A percentile compares a stretch with the other conserved stretches of the same genome.
These are phyloP conservation scores for Sanderia malayensis DNA, from an alignment of 30 jellyfish, hydroid and myxozoan genomes.

Conservation along the genomic window DNA sequence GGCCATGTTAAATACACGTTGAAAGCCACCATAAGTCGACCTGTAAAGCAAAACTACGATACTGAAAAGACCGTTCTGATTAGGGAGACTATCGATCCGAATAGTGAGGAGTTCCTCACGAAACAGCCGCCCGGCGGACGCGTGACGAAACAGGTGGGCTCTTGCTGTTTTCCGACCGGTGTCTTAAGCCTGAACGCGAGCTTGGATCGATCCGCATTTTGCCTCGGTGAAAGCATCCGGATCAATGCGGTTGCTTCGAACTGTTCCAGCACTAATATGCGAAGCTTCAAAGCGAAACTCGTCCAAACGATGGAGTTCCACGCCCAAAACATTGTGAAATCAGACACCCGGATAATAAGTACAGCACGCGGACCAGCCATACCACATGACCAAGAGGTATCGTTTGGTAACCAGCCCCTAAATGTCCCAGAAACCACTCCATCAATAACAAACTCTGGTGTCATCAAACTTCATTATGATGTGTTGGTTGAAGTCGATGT, in stretches of 20 bases:
- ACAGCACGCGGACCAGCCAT: slow-evolving; percentile 25
- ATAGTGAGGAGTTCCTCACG: slow-evolving; percentile 1
- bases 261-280: slow-evolving; percentile 19
- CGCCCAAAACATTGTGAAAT: slow-evolving; percentile 6
- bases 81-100: not conserved
- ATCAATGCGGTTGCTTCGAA: slow-evolving; percentile 15
- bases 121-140: slow-evolving; percentile 49
- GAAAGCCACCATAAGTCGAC: not conserved
- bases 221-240: slow-evolving; percentile 17
- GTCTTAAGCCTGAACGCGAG: slow-evolving; percentile 5
- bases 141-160: slow-evolving; percentile 35
- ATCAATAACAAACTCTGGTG: slow-evolving; percentile 20
- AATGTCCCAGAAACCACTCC: slow-evolving; percentile 39
- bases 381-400: slow-evolving; percentile 25
- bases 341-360: slow-evolving; percentile 1
- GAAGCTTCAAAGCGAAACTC: slow-evolving; percentile 19
- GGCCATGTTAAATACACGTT: not conserved
- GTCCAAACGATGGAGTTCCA: slow-evolving; percentile 12
- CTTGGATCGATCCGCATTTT: slow-evolving; percentile 18
- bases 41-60: slow-evolving; percentile 21
- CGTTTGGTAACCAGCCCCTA: slow-evolving; percentile 34
- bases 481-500: slow-evolving; percentile 42
- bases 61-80: slow-evolving; percentile 15
- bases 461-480: slow-evolving; percentile 26
- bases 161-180: slow-evolving; percentile 35